Conservation (phyloP, 2,113 vertebrate genomes). For the Muntiacus muntjak region DNA sequence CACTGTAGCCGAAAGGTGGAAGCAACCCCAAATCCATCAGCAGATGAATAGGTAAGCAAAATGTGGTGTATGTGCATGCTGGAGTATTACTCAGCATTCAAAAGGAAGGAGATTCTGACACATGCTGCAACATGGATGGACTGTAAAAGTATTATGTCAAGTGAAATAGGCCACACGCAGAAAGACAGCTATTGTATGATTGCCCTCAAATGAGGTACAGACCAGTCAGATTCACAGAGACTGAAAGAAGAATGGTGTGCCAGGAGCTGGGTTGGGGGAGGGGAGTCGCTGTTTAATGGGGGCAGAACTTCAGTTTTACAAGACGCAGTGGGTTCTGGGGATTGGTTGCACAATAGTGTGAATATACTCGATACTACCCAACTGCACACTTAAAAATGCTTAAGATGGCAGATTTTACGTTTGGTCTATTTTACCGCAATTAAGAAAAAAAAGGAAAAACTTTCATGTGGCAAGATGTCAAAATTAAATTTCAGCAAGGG, state of each 20-base stretch:
- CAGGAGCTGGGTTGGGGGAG: neutral
- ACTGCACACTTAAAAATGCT: neutral
- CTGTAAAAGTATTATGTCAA: neutral
- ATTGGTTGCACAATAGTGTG: neutral
- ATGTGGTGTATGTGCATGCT: no score
- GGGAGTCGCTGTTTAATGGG: neutral
- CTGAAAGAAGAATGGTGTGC: neutral
- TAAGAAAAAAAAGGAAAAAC: neutral
- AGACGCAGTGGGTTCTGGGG: neutral
- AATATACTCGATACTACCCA: neutral
- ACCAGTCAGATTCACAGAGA: neutral
- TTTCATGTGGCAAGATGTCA: constrained; percentile 2
- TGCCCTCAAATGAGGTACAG: neutral
- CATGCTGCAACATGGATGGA: neutral
- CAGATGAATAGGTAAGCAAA: neutral
- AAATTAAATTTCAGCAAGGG: neutral
- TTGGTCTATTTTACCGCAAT: neutral
- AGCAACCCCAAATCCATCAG: neutral
- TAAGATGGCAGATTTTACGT: neutral
- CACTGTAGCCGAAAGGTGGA: neutral
- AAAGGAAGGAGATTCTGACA: neutral
- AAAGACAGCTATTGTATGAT: neutral
- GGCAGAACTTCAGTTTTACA: neutral
- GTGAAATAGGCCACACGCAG: neutral
- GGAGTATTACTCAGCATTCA: neutral